A percentile compares a stretch with the other conserved stretches of the same genome.
phyloP scores from a whole-genome alignment of 2,888 invertebrate species.

The Chydorus sphaericus region DNA sequence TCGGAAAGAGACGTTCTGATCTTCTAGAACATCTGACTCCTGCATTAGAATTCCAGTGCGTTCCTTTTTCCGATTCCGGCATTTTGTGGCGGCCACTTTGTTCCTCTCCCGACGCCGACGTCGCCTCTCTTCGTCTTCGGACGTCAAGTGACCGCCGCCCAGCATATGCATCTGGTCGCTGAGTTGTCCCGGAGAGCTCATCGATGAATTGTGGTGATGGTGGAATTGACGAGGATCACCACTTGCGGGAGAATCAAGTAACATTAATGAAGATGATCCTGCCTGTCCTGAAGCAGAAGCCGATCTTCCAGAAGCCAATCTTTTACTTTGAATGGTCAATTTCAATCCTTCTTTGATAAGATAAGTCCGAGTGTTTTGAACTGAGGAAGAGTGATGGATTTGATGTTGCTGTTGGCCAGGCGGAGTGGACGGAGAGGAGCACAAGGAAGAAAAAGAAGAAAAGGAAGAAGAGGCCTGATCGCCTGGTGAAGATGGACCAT shows the following conservation, averaged over 20 bases:
- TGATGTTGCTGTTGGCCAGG: no score
- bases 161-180: neutral
- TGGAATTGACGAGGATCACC: neutral
- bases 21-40: constrained; percentile 72
- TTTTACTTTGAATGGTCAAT: constrained; percentile 75
- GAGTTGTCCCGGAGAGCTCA: no score
- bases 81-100: constrained; percentile 88
- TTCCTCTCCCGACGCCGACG: constrained; percentile 74
- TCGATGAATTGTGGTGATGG: no score
- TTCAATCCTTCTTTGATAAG: constrained; percentile 79
- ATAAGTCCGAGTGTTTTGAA: constrained; percentile 69
- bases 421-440: constrained; percentile 26
- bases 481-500: constrained; percentile 24
- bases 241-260: neutral
- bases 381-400: no score
- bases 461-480: constrained; percentile 29
- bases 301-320: constrained; percentile 40
- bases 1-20: constrained; percentile 70
- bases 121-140: constrained; percentile 79
- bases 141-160: constrained; percentile 47
- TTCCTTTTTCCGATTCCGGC: constrained; percentile 82
- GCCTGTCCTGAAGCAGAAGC: constrained; percentile 28
- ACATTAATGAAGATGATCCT: neutral
- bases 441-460: constrained; percentile 18
- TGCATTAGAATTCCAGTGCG: constrained; percentile 64